Conservation (phyloP, 2,113 vertebrate genomes). For the Oreochromis tanganicae region DNA sequence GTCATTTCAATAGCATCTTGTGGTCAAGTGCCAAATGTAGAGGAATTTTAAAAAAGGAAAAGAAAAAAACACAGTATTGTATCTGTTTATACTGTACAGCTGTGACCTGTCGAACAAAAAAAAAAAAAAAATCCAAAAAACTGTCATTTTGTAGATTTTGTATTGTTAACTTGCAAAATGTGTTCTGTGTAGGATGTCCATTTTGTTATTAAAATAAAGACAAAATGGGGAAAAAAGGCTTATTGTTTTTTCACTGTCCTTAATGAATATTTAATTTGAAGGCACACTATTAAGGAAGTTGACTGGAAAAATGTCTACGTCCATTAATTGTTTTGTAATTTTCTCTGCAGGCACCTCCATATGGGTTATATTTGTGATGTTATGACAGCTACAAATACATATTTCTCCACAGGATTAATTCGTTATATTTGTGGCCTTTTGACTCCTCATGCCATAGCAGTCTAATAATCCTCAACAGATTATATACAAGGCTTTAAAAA, state of each 20-base stretch:
- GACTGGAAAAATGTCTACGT: background rate
- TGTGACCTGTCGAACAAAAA: constrained; percentile 67
- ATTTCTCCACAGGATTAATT: background rate
- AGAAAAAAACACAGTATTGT: constrained; percentile 66
- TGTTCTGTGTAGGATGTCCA: constrained; percentile 68
- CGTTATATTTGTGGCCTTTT: background rate
- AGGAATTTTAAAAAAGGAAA: constrained; percentile 20
- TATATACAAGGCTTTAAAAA: background rate
- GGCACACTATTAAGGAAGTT: background rate
- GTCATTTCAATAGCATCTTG: constrained; percentile 63
- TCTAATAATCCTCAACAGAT: background rate
- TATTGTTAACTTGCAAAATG: constrained; percentile 65
- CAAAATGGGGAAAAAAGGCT: constrained; percentile 25
- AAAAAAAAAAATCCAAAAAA: constrained; percentile 38
- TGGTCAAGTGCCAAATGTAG: constrained; percentile 80
- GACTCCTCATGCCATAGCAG: background rate
- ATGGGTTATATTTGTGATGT: background rate
- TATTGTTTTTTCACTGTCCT: background rate
- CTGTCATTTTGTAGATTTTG: constrained; percentile 76
- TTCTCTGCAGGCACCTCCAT: background rate
- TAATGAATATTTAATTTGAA: background rate
- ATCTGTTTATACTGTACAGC: constrained; percentile 69
- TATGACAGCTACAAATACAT: background rate
- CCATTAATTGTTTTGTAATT: background rate
- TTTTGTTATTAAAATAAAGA: constrained; percentile 70